Base-by-base conservation (phyloP, 2,888 invertebrate genomes). In the Cybosia mesomella region DNA sequence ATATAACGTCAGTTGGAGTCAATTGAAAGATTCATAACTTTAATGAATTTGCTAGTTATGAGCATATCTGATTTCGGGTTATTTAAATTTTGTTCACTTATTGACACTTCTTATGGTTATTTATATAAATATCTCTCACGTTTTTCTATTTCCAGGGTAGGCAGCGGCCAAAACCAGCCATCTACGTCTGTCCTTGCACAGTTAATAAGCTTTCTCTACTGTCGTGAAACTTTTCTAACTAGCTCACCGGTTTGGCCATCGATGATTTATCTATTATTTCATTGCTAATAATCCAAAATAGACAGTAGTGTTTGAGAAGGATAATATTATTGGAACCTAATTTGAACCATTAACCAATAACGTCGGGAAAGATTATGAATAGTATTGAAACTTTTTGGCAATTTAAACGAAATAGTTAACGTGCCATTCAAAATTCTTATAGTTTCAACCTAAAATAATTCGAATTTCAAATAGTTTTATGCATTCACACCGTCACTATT, bases 1-100 rank as follows among this genome's bases (percentile, higher is more conserved):
- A 72, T 76, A 79, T 75, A 63, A 57, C 63, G 61, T 54, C 9
- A 65, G 24, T 60, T 39, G 21, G 53, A 62, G 13, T 66, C 43
- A 57, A 63, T 54, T 54, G 53, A 39, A 58, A 53, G 57, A 63
- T 28, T 63, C 59, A 68, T 64, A 64, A 18, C 24, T 54, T 34
- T 34, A 22, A 58, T 18, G 49, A 32, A 57, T 32, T 43, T 49
- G 49, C n/a, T 49, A 32, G 24, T 57, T 57, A 28, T 11, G 36
- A 13, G 60, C 28, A 49, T 28, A 28, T 49, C 24, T 11, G 28
- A 61, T 28, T 43, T 28, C 24, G 24, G 22, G 55, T 28, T 55
- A 24, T 55, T 28, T 8, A 15, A 24, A 55, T 11, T 55, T 24
- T 24, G 3, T 11, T 24, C 1, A 55, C 22, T 5, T 13, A 7